Evolutionary conservation across 2,797 vertebrate species (phyloP).

Genomic region (Propithecus deckenii): DNA sequence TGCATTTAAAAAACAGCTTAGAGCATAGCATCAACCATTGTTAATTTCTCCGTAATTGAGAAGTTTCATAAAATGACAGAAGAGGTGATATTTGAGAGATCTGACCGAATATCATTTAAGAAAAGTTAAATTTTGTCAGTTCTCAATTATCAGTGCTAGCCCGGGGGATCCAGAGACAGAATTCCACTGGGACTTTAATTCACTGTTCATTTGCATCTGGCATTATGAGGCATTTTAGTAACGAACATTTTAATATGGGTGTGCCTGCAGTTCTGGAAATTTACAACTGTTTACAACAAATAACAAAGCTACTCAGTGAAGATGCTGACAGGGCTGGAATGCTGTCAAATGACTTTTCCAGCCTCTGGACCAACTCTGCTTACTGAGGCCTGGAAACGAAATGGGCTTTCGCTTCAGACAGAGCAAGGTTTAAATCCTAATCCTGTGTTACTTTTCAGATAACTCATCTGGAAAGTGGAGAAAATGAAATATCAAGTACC

Average conservation of each 20-base stretch:
- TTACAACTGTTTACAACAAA: constrained; percentile 55
- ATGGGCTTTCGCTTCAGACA: neutral
- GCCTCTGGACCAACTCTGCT: constrained; percentile 15
- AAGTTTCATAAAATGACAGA: neutral
- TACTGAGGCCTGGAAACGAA: constrained; percentile 20
- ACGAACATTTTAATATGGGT: constrained; percentile 65
- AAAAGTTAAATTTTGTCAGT: neutral
- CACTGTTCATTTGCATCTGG: constrained; percentile 35
- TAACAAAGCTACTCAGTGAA: constrained; percentile 62
- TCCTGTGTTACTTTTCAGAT: neutral
- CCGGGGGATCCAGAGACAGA: neutral
- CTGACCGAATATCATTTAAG: neutral
- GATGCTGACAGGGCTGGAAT: constrained; percentile 50
- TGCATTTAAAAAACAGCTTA: constrained; percentile 26
- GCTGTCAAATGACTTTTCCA: constrained; percentile 48
- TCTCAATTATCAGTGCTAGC: neutral
- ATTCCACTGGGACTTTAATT: neutral
- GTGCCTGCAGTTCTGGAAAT: constrained; percentile 64
- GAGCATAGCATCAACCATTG: neutral
- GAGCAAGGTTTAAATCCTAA: constrained; percentile 40
- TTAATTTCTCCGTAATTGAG: neutral
- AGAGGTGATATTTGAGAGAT: neutral
- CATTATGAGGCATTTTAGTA: constrained; percentile 33
- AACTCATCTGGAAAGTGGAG: neutral
- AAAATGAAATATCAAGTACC: neutral